Evolutionary conservation across 2,113 vertebrate species (phyloP), one percentile per base, ranked within the genome.

Genomic region (Tenebrosternarchus preto): DNA sequence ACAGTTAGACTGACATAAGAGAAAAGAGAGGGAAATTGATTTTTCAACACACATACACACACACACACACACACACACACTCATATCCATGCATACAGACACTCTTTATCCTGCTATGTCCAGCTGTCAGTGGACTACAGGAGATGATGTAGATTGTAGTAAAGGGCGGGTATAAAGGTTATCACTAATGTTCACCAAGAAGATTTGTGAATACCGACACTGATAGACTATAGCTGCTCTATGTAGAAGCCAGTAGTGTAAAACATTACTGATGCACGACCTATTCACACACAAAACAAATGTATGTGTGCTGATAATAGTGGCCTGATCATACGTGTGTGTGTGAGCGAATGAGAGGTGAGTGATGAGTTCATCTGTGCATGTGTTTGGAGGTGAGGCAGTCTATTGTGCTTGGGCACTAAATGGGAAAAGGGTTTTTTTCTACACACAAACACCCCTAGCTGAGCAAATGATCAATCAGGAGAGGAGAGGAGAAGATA

Each of bases 381-480:
- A 68, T 36, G 82, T 70, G 31, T 19, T 43, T n/a, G 71, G 73
- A 72, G 57, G 66, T 57, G 57, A 33, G 73, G 73, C 71, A n/a
- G 29, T 73, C 75, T 70, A 69, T 84, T 81, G 73, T 78, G 63
- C 69, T 77, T 67, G 22, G 76, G 29, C 31, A 20, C 71, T 79
- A 79, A 82, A 78, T 82, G 57, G 22, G 68, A 27, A 53, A 71
- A 77, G 76, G 77, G 77, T 77, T 63, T 84, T n/a, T 78, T 73
- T 80, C 46, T 74, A 57, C 63, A 76, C 24, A 79, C 80, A 82
- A 84, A 76, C 36, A 25, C 64, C 83, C 80, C 83, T 67, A 76
- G 67, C 60, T n/a, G 80, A 84, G 86, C 85, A 85, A 89, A 85
- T 85, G 75, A 84, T 80, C 80, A 67, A 80, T 80, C 77, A 81